Evolutionary conservation across 2,797 vertebrate species (phyloP).

Genomic region (Geotrypetes seraphini): DNA sequence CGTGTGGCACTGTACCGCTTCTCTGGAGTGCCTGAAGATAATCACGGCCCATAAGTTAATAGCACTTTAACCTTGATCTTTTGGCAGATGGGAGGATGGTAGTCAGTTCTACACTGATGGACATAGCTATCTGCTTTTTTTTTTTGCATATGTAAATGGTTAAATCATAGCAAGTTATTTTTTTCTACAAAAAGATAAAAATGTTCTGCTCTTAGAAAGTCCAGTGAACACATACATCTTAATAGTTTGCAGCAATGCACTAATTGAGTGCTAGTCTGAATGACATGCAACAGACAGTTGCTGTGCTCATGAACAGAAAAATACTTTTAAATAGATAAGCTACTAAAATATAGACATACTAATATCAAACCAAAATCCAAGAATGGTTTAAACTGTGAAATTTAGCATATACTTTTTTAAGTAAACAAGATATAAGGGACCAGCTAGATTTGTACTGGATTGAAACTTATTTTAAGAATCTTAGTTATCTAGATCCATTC

Average conservation of each 20-base stretch:
- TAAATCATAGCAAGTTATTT: slow-evolving; percentile 16
- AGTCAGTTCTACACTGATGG: slow-evolving; percentile 10
- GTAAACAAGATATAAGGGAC: slow-evolving; percentile 8
- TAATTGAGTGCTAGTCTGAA: not conserved
- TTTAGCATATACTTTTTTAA: not conserved
- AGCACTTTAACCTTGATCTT: slow-evolving; percentile 13
- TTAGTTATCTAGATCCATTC: too few species aligned
- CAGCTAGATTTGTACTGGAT: slow-evolving; percentile 13
- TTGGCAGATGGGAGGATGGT: slow-evolving; percentile 2
- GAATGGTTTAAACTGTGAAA: slow-evolving; percentile 20
- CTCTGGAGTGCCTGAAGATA: not conserved
- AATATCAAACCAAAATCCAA: slow-evolving; percentile 1
- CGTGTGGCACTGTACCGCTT: slow-evolving; percentile 1
- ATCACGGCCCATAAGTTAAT: slow-evolving; percentile 2
- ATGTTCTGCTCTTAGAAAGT: slow-evolving; percentile 17
- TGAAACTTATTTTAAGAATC: too few species aligned
- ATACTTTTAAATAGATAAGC: too few species aligned
- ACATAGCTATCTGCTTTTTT: slow-evolving; percentile 12
- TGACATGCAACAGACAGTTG: not conserved
- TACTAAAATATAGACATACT: slow-evolving; percentile 7
- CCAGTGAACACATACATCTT: slow-evolving; percentile 34
- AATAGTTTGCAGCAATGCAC: slow-evolving; percentile 17
- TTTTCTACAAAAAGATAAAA: not conserved
- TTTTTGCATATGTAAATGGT: slow-evolving; percentile 14
- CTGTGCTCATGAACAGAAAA: slow-evolving; percentile 2